A percentile compares a stretch with the other conserved stretches of the same genome.
phyloP scores from a whole-genome alignment of 53 echinoderm and acorn worm genomes.

The Zoroaster sp. region DNA sequence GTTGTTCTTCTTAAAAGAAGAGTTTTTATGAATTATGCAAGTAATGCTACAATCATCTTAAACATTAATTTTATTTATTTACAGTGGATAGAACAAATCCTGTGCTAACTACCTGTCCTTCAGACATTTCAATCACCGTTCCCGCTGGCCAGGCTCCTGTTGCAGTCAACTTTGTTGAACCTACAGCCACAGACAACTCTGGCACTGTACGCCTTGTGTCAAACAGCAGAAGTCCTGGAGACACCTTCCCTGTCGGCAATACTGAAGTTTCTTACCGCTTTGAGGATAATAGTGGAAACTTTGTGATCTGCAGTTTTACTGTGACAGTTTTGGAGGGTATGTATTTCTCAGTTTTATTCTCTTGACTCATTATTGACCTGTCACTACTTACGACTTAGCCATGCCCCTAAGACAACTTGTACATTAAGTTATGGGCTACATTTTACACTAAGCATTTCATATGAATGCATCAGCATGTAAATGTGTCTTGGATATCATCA shows the following conservation, averaged over 20 bases:
- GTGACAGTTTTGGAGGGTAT: conserved; percentile 46
- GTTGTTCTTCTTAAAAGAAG: not conserved
- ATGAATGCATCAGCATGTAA: too few species aligned
- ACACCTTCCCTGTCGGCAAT: conserved; percentile 3
- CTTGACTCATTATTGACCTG: too few species aligned
- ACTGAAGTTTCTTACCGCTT: conserved; percentile 70
- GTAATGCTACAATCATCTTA: not conserved
- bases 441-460: too few species aligned
- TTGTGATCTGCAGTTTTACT: conserved; percentile 19
- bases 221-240: conserved; percentile 12
- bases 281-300: conserved; percentile 39
- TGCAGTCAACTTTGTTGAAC: conserved; percentile 36
- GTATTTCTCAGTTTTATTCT: not conserved
- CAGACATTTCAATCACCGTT: conserved; percentile 26
- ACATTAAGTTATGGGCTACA: too few species aligned
- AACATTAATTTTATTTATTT: not conserved
- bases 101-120: conserved; percentile 32
- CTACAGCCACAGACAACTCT: conserved; percentile 65
- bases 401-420: too few species aligned
- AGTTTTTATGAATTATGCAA: not conserved
- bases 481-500: too few species aligned
- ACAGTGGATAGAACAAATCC: conserved; percentile 48
- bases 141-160: conserved; percentile 36
- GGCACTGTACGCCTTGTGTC: conserved; percentile 7
- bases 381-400: too few species aligned